Evolutionary conservation across 2,113 vertebrate species (phyloP).

Genomic region (Strix aluco): DNA sequence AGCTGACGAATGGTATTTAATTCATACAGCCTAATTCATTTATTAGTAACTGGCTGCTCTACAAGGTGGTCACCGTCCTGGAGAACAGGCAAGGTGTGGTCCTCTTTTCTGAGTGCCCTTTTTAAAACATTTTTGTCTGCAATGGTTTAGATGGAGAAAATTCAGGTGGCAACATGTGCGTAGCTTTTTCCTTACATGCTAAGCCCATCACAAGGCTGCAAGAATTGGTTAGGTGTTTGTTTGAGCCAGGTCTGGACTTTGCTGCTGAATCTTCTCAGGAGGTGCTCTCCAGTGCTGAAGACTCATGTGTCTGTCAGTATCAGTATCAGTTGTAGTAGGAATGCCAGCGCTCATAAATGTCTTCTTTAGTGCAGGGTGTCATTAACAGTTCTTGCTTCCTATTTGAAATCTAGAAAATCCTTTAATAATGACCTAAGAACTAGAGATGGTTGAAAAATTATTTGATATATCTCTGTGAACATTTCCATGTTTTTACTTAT

Average conservation of each 20-base stretch:
- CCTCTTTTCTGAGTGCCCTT: not conserved
- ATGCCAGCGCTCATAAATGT: not conserved
- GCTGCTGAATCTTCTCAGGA: not conserved
- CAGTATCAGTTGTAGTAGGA: not conserved
- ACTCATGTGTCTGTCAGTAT: too few relatives aligned
- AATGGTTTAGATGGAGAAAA: not conserved
- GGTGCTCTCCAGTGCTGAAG: not conserved
- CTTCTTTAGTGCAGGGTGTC: not conserved
- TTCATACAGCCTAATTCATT: not conserved
- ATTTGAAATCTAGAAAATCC: not conserved
- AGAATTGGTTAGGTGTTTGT: not conserved
- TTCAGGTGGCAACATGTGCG: not conserved
- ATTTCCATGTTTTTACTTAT: not conserved
- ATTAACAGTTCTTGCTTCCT: not conserved
- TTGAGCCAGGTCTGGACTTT: not conserved
- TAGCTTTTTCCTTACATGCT: not conserved
- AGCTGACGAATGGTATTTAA: not conserved
- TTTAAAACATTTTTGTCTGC: not conserved
- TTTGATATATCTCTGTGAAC: not conserved
- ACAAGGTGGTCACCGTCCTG: not conserved
- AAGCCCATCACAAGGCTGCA: not conserved
- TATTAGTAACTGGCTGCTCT: not conserved
- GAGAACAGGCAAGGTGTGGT: not conserved
- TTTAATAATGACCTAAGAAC: not conserved
- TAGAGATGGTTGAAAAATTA: not conserved